Base-by-base conservation (phyloP, 2,888 invertebrate genomes). In the Melanargia galathea region DNA sequence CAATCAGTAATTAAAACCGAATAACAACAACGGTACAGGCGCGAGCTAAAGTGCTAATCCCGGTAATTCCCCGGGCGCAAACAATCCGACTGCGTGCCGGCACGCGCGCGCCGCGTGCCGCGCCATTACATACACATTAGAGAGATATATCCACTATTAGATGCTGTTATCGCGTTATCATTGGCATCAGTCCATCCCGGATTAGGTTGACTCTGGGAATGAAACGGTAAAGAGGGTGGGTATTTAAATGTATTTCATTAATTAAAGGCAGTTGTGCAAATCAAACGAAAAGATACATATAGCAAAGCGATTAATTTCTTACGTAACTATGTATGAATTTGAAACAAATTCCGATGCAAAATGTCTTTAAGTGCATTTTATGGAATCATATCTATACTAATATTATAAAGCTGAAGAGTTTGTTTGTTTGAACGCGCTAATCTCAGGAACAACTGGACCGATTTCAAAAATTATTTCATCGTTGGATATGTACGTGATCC, bases 1-100 rank as follows among this genome's bases (percentile, higher is more conserved):
- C 86, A 81, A 89, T 88, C 88, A 79, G 87, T 84, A 87, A 88
- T 87, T 86, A 88, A 87, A 87, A 81, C 72, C 76, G 74, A 74
- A 75, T 71, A 71, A 70, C 73, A 74, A 73, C 71, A 69, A 65
- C 69, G 64, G 79, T 79, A 78, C 81, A 77, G 78, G 74, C 81
- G 79, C 71, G 71, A 71, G 69, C 77, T 79, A 84, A 84, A 89
- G 89, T 89, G 89, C 84, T 90, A 88, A 90, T 87, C 87, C 86
- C 77, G 80, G 82, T 86, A 78, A 82, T 77, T 77, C 79, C 76
- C 74, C 66, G 74, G 67, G 73, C 77, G 77, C 84, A 86, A 84
- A 86, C 83, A 85, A 73, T 69, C 66, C 66, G 71, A 74, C 71
- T 75, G 73, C 75, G 73, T 73, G 68, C 66, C 70, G 75, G 54